Percentiles rank a stretch among this genome's conserved stretches.
Conservation (phyloP, 2,113 vertebrate species). For the Noctilio leporinus region DNA sequence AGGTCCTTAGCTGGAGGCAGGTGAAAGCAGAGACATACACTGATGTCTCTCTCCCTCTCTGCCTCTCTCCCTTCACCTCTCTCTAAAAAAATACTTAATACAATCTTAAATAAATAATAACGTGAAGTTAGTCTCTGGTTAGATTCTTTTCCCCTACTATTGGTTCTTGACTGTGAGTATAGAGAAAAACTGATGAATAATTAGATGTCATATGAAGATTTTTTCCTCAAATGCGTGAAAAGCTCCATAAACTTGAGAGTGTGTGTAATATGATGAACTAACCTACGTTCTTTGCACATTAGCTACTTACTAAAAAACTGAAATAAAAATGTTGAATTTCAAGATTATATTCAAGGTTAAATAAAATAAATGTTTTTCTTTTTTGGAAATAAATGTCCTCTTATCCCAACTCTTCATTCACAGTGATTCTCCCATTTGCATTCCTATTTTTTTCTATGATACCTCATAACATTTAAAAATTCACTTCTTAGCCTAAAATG, state of each 20-base stretch:
- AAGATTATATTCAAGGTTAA: neutral
- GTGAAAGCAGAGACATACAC: too few relatives aligned
- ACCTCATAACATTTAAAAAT: neutral
- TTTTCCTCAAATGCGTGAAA: neutral
- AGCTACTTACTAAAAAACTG: neutral
- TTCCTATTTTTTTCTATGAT: neutral
- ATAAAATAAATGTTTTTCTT: neutral
- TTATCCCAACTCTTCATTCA: neutral
- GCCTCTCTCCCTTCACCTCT: too few relatives aligned
- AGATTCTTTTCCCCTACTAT: neutral
- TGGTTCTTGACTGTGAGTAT: neutral
- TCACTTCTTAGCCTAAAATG: neutral
- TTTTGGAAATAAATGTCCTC: neutral
- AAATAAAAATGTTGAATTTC: neutral
- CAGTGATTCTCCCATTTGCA: neutral
- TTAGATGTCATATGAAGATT: neutral
- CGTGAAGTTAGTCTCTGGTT: neutral
- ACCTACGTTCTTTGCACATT: neutral
- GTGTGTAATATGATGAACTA: neutral
- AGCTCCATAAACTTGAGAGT: neutral
- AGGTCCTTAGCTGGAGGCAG: too few relatives aligned
- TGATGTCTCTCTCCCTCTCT: too few relatives aligned
- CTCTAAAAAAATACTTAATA: too few relatives aligned
- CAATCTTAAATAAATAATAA: too few relatives aligned
- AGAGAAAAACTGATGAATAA: neutral